phyloP scores from a whole-genome alignment of 1,140 invertebrate genomes.

The Nebria ingens region DNA sequence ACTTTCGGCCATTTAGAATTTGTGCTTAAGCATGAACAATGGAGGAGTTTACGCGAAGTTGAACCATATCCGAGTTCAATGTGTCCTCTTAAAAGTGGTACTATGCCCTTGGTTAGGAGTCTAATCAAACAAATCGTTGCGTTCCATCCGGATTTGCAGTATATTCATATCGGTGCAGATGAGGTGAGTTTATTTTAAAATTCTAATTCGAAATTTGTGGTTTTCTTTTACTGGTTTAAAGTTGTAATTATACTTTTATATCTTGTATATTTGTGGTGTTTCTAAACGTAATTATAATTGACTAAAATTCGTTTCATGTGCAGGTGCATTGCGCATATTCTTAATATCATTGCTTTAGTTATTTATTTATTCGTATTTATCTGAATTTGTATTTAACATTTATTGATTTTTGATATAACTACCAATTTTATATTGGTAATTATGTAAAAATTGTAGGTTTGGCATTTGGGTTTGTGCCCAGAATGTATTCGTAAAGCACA shows the following conservation, averaged over 20 bases:
- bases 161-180: constrained; percentile 69
- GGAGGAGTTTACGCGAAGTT: constrained; percentile 64
- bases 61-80: constrained; percentile 66
- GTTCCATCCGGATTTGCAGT: constrained; percentile 50
- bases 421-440: no score
- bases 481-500: constrained; percentile 20
- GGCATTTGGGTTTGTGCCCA: constrained; percentile 25
- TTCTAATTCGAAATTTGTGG: constrained; percentile 5
- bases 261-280: no score
- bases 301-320: no score
- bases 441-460: constrained; percentile 21
- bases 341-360: no score
- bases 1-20: constrained; percentile 93
- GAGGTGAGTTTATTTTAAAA: constrained; percentile 44
- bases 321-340: no score
- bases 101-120: constrained; percentile 53
- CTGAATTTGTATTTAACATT: background rate
- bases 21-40: constrained; percentile 70
- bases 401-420: no score
- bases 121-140: constrained; percentile 71
- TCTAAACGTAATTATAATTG: no score
- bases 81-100: constrained; percentile 65
- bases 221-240: no score
- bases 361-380: background rate
- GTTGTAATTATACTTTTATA: no score